Base-by-base conservation (phyloP, 1,140 invertebrate genomes). In the Drosophila virilis region DNA sequence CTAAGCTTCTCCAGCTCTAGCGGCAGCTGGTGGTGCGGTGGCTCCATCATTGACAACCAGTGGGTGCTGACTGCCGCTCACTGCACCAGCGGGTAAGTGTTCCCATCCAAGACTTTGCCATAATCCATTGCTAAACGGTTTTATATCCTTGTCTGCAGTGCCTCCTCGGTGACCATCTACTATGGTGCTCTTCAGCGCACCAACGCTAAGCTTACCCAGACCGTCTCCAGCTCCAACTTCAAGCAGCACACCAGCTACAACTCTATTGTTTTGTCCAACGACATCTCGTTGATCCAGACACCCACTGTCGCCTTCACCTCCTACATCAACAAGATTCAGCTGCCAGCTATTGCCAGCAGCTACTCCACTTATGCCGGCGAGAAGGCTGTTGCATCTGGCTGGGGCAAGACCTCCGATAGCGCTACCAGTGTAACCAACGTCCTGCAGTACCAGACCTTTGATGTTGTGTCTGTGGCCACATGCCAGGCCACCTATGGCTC, bases 21-120 rank as follows among this genome's bases (percentile, higher is more conserved):
- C 10, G 69, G 73, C 9, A 77, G 91, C 81, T 74, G 86, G 80
- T 93, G 91, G 78, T 96, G 95, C 84, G 95, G 95, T 12, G 95
- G 94, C 9, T 94, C 94, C 50, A 74, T 95, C 51, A 93, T 95
- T 35, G 91, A 80, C 71, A 76, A 90, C 52, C 15, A 91, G 2
- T 94, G 93, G 93, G 83, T 95, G 2, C 68, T 95, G 32, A 94
- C 94, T 8, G 94, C 95, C 17, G 95, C 94, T 17, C 95, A 96
- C 76, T 95, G 95, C 75, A 74, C 72, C 43, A 48, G 13, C 48
- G 69, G 80, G 80, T 84, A 59, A 71, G 74, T 48, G 45, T 10
- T 45, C 1, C 22, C 5, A 17, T 17, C 28, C 0, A 17, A 45
- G 3, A 10, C 8, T 9, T 1, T 4, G 1, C 45, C 12, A 9